These are phyloP conservation scores for Petrocephalus schoutedeni DNA, from an alignment of 2,797 vertebrate genomes.

Conservation along the genomic window DNA sequence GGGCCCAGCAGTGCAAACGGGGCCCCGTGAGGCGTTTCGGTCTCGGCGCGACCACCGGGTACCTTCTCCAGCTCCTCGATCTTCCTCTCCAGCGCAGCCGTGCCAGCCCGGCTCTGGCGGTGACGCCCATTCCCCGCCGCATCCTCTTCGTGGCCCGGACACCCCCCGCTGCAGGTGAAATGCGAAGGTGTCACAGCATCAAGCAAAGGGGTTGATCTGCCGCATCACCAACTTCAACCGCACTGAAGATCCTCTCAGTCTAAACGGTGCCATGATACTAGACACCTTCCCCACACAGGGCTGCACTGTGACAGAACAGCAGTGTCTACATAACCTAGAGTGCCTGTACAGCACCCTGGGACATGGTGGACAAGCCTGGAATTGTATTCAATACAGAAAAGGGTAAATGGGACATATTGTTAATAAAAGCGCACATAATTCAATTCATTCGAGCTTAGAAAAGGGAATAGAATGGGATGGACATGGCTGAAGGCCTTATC, in stretches of 20 bases:
- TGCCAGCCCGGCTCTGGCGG: conserved; percentile 64
- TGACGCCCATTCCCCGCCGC: conserved; percentile 52
- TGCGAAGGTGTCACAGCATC: not conserved
- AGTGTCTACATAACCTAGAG: not conserved
- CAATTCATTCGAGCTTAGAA: conserved; percentile 7
- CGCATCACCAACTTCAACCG: not conserved
- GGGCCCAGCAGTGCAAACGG: not conserved
- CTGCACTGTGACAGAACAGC: not conserved
- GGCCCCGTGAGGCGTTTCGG: not conserved
- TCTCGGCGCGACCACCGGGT: not conserved
- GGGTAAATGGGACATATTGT: not conserved
- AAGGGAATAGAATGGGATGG: not conserved
- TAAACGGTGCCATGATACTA: not conserved
- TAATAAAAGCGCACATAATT: conserved; percentile 2
- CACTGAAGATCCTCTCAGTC: not conserved
- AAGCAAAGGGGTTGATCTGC: not conserved
- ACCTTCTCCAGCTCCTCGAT: conserved; percentile 94
- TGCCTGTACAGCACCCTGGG: not conserved
- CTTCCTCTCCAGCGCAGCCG: conserved; percentile 78
- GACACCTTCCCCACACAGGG: not conserved
- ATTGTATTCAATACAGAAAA: not conserved
- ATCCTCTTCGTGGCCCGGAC: conserved; percentile 72
- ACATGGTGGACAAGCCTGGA: not conserved
- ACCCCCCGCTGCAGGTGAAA: conserved; percentile 43
- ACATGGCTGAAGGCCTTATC: not conserved